Percentiles rank a stretch among this genome's conserved stretches.
Conservation (phyloP, 2,888 invertebrate species). For the Junonia oenone region DNA sequence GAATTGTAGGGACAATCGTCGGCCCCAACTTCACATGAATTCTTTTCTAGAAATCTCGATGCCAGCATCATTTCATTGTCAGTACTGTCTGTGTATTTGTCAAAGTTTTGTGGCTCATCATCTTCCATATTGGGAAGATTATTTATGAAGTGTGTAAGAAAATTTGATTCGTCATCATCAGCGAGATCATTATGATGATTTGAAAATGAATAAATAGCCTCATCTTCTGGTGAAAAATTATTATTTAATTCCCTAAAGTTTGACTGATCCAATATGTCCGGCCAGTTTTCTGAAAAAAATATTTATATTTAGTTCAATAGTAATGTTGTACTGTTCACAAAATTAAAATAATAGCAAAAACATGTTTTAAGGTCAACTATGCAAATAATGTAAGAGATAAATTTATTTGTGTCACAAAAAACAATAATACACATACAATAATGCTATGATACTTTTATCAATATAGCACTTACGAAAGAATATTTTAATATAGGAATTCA, state of each 20-base stretch:
- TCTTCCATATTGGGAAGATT: conserved; percentile 62
- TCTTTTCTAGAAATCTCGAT: conserved; percentile 67
- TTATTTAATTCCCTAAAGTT: conserved; percentile 58
- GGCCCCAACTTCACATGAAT: conserved; percentile 81
- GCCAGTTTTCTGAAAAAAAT: conserved; percentile 64
- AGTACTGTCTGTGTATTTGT: conserved; percentile 58
- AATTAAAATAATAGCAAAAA: too few species aligned
- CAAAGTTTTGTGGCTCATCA: conserved; percentile 53
- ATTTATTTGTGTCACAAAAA: not conserved
- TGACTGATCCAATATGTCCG: conserved; percentile 68
- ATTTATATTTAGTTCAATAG: too few species aligned
- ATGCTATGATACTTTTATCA: not conserved
- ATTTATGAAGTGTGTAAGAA: conserved; percentile 60
- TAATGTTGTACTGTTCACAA: too few species aligned
- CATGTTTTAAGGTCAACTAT: not conserved
- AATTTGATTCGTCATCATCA: conserved; percentile 61
- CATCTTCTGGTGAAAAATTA: conserved; percentile 66
- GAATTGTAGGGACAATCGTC: conserved; percentile 84
- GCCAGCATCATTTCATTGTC: conserved; percentile 72
- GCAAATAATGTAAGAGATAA: not conserved
- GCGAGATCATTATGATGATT: conserved; percentile 52
- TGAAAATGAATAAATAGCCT: conserved; percentile 58
- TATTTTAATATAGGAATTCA: not conserved
- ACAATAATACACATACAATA: not conserved
- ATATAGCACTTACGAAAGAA: not conserved